Conservation (phyloP, 2,888 invertebrate genomes). For the Cremastinae sp. region DNA sequence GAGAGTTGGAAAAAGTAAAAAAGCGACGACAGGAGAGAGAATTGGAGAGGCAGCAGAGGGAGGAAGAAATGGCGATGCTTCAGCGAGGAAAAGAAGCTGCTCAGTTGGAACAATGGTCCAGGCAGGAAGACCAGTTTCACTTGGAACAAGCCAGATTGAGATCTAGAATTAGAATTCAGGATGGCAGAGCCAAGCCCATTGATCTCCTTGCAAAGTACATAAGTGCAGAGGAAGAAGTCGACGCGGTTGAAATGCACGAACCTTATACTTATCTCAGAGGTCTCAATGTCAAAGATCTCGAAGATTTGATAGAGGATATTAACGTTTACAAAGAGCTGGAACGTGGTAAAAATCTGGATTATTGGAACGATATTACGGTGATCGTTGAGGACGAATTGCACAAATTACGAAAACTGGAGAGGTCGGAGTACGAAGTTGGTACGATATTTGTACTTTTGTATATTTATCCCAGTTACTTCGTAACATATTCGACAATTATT, state of each 20-base stretch:
- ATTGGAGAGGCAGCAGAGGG: slow-evolving; percentile 90
- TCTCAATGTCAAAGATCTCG: slow-evolving; percentile 92
- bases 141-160: slow-evolving; percentile 96
- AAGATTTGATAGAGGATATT: slow-evolving; percentile 98
- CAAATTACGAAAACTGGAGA: slow-evolving; percentile 90
- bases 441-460: slow-evolving; percentile 56
- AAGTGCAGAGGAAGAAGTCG: slow-evolving; percentile 92
- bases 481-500: neutral
- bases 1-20: slow-evolving; percentile 96
- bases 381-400: slow-evolving; percentile 96
- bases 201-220: slow-evolving; percentile 98
- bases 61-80: slow-evolving; percentile 91
- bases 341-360: slow-evolving; percentile 91
- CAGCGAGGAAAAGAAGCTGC: slow-evolving; percentile 95
- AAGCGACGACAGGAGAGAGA: slow-evolving; percentile 94
- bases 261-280: slow-evolving; percentile 98
- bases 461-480: too few relatives aligned
- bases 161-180: slow-evolving; percentile 97
- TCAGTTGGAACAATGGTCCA: slow-evolving; percentile 95
- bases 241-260: slow-evolving; percentile 98
- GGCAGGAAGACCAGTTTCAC: slow-evolving; percentile 98
- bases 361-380: slow-evolving; percentile 98
- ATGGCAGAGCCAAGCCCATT: slow-evolving; percentile 98
- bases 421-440: slow-evolving; percentile 84
- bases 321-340: slow-evolving; percentile 97